phyloP scores from a whole-genome alignment of 2,113 vertebrate species.

The Myotis lucifugus region DNA sequence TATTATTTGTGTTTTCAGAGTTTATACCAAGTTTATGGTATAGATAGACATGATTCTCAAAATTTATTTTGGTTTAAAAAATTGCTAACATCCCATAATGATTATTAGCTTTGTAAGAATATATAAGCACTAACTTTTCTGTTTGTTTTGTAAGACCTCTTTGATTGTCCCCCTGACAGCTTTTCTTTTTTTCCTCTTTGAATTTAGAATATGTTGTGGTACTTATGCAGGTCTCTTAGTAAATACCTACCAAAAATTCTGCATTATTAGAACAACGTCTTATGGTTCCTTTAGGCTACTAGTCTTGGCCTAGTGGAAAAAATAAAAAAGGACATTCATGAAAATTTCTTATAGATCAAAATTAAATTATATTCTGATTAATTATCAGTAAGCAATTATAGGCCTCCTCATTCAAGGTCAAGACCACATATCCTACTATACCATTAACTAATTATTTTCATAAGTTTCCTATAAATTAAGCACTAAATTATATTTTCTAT shows the following conservation, averaged over 20 bases:
- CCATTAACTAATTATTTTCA: not conserved
- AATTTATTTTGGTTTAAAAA: conserved; percentile 10
- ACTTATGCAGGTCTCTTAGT: not conserved
- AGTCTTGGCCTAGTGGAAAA: conserved; percentile 68
- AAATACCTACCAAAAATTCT: conserved; percentile 68
- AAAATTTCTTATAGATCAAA: conserved; percentile 28
- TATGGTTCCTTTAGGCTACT: conserved; percentile 56
- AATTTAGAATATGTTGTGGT: not conserved
- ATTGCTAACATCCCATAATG: not conserved
- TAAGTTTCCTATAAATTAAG: not conserved
- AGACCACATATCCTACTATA: not conserved
- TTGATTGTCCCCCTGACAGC: not conserved
- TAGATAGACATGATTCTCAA: not conserved
- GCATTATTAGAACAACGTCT: not conserved
- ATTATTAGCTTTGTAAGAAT: not conserved
- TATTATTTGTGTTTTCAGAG: not conserved
- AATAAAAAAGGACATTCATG: conserved; percentile 34
- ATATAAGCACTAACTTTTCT: not conserved
- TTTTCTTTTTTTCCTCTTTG: not conserved
- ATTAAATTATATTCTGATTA: not conserved
- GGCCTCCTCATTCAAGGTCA: not conserved
- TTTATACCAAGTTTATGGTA: not conserved
- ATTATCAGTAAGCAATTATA: not conserved
- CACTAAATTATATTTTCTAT: not conserved
- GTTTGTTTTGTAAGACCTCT: not conserved